Base-by-base conservation (phyloP, 2,888 invertebrate species). In the Melieria omissa region DNA sequence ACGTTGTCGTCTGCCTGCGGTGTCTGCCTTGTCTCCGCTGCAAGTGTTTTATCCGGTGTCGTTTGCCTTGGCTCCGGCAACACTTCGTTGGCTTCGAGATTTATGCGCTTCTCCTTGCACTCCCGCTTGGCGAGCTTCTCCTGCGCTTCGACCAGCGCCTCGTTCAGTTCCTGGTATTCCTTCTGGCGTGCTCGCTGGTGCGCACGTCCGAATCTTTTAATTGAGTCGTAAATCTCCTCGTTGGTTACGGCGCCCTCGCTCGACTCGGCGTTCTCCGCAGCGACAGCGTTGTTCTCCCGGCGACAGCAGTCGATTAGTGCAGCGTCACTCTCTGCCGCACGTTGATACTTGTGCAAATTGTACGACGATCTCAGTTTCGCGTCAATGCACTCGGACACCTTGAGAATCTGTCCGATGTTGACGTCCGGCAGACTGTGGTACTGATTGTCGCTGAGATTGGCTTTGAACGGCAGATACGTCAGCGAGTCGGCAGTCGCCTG, bases 351-450 rank as follows among this genome's bases (percentile, higher is more conserved):
- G 64, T 84, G 81, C 54, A 82, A 73, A 64, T 86, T 84, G 75
- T 86, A 87, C 10, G 86, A 86, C 29, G 84, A 89, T 52, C 93
- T 88, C 70, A 93, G 84, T 83, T 92, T 92, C 71, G 91, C 90
- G 83, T 93, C 93, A 79, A 93, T 93, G 77, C 90, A 90, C 83
- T 93, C 93, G 72, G 91, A 92, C 81, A 91, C 92, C 79, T 91
- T 89, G 74, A 93, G 88, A 81, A 91, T 91, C 83, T 92, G 91
- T 73, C 92, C 90, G 42, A 91, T 90, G 71, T 91, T 91, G 62
- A 92, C 91, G 84, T 93, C 92, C 8, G 93, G 93, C 75, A 93
- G 86, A 41, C 92, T 92, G 84, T 91, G 90, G 80, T 91, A 93
- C 82, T 92, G 92, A 83, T 92, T 92, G 83, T 91, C 91, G 74